Percentiles rank a stretch among this genome's conserved stretches.
These are phyloP conservation scores for Paraescarpia echinospica DNA, from an alignment of 1,140 invertebrate species.

Conservation along the genomic window DNA sequence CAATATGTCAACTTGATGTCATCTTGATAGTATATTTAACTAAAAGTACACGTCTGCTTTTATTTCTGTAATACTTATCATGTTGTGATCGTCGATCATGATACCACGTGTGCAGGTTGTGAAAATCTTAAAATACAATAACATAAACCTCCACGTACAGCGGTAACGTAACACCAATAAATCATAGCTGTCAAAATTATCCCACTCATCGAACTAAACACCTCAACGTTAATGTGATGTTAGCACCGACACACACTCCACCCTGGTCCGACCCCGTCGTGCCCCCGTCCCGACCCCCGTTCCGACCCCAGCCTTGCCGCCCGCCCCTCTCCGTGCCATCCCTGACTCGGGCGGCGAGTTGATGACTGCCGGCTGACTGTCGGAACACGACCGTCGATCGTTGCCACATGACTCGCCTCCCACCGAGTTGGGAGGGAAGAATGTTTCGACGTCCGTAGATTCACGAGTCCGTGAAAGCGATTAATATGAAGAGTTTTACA, in stretches of 20 bases:
- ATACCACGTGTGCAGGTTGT: no score
- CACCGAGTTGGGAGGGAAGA: neutral
- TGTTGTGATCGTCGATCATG: no score
- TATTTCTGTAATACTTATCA: no score
- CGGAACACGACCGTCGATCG: neutral
- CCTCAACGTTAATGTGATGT: neutral
- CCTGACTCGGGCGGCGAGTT: neutral
- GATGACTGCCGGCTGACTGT: neutral
- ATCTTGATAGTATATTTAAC: no score
- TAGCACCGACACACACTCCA: neutral
- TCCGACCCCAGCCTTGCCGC: neutral
- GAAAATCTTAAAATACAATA: no score
- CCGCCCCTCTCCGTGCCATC: neutral
- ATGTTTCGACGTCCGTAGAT: no score
- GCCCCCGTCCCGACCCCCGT: neutral
- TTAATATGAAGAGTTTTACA: no score
- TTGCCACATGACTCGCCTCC: neutral
- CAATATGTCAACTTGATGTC: no score
- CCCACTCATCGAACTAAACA: neutral
- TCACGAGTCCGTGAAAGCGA: no score
- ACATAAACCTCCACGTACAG: neutral
- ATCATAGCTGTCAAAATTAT: neutral
- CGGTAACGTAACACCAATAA: neutral
- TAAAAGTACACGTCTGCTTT: no score
- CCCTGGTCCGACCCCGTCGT: neutral